Evolutionary conservation across 2,797 vertebrate species (phyloP).

Genomic region (Sorex maritimensis): DNA sequence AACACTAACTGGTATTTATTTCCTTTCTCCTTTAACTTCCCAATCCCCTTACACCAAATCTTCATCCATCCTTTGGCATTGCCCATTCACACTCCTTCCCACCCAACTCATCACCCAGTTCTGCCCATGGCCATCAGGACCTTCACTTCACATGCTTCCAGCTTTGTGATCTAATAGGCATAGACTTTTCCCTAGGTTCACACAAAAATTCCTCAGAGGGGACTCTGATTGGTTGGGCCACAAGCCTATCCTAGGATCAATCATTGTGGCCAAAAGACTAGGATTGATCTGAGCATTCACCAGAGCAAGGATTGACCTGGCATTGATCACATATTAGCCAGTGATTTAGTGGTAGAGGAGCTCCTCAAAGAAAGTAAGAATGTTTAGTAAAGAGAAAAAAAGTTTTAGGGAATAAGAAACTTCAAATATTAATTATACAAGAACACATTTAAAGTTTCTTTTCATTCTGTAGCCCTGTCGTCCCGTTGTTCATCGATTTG

Average conservation of each 20-base stretch:
- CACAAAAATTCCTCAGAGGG: not conserved
- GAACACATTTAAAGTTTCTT: too few species aligned
- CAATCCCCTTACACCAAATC: not conserved
- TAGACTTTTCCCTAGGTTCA: not conserved
- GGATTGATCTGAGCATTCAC: too few species aligned
- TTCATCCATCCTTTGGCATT: not conserved
- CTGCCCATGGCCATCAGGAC: not conserved
- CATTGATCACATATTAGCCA: too few species aligned
- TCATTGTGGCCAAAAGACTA: too few species aligned
- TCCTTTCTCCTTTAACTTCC: not conserved
- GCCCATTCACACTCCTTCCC: too few species aligned
- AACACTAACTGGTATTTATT: not conserved
- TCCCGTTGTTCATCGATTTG: too few species aligned
- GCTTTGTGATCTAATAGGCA: not conserved
- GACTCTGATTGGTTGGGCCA: not conserved
- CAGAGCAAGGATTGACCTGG: too few species aligned
- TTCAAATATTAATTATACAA: too few species aligned
- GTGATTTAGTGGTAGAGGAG: not conserved
- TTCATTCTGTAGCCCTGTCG: too few species aligned
- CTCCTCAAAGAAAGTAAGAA: constrained; percentile 1
- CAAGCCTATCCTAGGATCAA: too few species aligned
- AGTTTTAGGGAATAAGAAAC: too few species aligned
- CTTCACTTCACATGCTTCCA: not conserved
- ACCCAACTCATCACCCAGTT: not conserved
- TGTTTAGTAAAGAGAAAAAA: not conserved